Evolutionary conservation across 2,113 vertebrate species (phyloP).

Genomic region (Erythrocebus patas): DNA sequence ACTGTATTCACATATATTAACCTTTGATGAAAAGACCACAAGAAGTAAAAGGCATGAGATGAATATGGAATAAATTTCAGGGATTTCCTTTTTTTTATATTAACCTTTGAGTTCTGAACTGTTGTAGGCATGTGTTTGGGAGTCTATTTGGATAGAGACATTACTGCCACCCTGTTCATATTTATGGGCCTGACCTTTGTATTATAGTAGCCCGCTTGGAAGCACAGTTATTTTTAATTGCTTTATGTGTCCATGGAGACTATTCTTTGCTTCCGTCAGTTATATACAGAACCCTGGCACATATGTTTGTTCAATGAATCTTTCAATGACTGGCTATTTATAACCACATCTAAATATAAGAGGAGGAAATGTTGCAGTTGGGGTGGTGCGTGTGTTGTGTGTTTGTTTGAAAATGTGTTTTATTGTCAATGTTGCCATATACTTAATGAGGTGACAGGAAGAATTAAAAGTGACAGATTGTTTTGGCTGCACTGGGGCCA

Average conservation of each 20-base stretch:
- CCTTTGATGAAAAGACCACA: constrained; percentile 53
- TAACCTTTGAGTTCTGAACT: constrained; percentile 69
- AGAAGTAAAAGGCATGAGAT: constrained; percentile 34
- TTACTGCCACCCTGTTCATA: constrained; percentile 69
- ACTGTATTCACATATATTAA: constrained; percentile 72
- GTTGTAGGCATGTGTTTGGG: constrained; percentile 48
- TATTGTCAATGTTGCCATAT: constrained; percentile 69
- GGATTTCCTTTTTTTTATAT: constrained; percentile 59
- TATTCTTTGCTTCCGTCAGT: constrained; percentile 67
- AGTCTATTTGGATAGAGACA: constrained; percentile 66
- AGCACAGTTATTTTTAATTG: constrained; percentile 83
- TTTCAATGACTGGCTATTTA: constrained; percentile 78
- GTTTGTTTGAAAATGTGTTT: constrained; percentile 56
- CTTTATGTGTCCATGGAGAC: constrained; percentile 81
- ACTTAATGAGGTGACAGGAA: constrained; percentile 84
- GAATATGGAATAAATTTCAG: constrained; percentile 42
- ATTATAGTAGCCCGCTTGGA: constrained; percentile 74
- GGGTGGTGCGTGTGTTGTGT: neutral
- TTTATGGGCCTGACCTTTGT: constrained; percentile 82
- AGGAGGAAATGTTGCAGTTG: constrained; percentile 56
- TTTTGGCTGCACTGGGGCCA: constrained; percentile 76
- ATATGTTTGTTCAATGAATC: constrained; percentile 82
- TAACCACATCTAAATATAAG: constrained; percentile 59
- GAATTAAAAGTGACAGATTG: constrained; percentile 86
- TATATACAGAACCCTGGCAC: constrained; percentile 75